A percentile compares a stretch with the other conserved stretches of the same genome.
These are phyloP conservation scores for Sebastes taczanowskii DNA, from an alignment of 2,797 vertebrate species.

Conservation along the genomic window DNA sequence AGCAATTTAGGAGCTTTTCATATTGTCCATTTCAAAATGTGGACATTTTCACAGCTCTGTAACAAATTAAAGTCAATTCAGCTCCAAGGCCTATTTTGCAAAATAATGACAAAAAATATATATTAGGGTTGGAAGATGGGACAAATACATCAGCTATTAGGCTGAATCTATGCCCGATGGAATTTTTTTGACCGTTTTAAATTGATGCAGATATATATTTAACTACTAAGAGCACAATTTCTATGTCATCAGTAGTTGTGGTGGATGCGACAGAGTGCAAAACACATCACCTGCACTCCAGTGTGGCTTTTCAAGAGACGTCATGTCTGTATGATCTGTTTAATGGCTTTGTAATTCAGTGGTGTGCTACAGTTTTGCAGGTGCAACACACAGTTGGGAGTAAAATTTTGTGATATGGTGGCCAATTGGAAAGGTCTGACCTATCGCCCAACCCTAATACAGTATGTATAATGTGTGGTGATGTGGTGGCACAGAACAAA, in stretches of 20 bases:
- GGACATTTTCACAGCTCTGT: slow-evolving; percentile 1
- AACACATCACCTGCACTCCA: not conserved
- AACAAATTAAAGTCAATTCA: not conserved
- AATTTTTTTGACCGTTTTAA: slow-evolving; percentile 11
- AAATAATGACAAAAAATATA: slow-evolving; percentile 12
- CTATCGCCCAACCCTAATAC: slow-evolving; percentile 24
- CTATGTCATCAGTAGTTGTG: not conserved
- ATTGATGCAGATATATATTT: slow-evolving; percentile 1
- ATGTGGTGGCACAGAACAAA: slow-evolving; percentile 44
- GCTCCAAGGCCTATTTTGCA: slow-evolving; percentile 29
- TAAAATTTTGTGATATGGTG: not conserved
- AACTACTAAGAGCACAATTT: not conserved
- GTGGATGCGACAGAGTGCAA: not conserved
- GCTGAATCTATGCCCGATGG: not conserved
- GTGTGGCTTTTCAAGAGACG: slow-evolving; percentile 1
- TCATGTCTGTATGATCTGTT: not conserved
- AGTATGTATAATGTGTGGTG: slow-evolving; percentile 8
- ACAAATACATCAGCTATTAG: not conserved
- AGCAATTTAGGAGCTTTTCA: slow-evolving; percentile 27
- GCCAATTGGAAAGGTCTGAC: not conserved
- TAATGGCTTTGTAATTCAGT: slow-evolving; percentile 38
- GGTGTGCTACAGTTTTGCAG: not conserved
- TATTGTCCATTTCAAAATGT: not conserved
- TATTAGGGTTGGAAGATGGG: slow-evolving; percentile 34
- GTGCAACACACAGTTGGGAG: not conserved